Base-by-base conservation (phyloP, 1,140 invertebrate genomes). In the Diorhabda sublineata region DNA sequence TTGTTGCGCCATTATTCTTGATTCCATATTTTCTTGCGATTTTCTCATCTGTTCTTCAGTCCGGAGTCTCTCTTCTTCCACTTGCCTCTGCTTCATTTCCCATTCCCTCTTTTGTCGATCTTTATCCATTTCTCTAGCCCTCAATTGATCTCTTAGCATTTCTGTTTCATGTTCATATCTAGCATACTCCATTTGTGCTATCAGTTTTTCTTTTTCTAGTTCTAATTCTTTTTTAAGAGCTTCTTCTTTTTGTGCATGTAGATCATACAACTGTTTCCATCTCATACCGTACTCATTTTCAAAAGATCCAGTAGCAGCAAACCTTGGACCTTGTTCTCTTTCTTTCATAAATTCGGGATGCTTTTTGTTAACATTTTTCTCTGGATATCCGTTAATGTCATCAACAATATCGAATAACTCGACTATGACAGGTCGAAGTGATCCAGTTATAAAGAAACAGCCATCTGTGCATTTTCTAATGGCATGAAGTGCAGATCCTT, bases 271-370 rank as follows among this genome's bases (percentile, higher is more conserved):
- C 75, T 97, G 94, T 82, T 98, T 98, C 96, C 97, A 99, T 61
- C 95, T 90, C 52, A 92, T 91, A 11, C 95, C 97, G 84, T 98
- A 98, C 78, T 98, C 94, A 78, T 92, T 93, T 80, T 99, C 97
- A 84, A 99, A 98, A 61, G 92, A 93, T 61, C 90, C 92, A 3
- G 87, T 81, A 61, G 91, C 88, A 4, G 96, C 95, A 82, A 99
- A 96, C 58, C 96, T 86, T 7, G 98, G 97, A 1, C 95, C 95
- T 67, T 88, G 85, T 75, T 93, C 91, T 74, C 94, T 86, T 61
- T 91, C 88, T 78, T 92, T 90, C 57, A 89, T 85, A 78, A 90
- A 98, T 74, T 98, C 95, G 3, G 86, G 83, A 77, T 91, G 90
- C 76, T 94, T 94, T 73, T 91, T 93, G 3, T 90, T 90, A 4